Percentiles rank a stretch among this genome's conserved stretches.
Conservation (phyloP, 2,113 vertebrate genomes). For the Regulus satrapa region DNA sequence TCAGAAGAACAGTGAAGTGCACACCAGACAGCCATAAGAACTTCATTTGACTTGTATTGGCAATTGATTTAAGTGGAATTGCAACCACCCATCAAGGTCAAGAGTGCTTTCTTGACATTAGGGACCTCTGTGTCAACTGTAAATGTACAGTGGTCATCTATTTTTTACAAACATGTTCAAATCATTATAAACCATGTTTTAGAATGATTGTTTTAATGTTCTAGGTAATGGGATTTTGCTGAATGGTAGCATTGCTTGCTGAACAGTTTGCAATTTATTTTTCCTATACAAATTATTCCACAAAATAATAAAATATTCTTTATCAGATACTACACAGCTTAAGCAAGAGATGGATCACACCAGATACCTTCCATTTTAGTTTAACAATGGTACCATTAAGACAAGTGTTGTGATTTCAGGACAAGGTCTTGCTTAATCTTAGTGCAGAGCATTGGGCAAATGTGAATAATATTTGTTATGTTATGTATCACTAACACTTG, state of each 20-base stretch:
- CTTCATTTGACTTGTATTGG: constrained; percentile 50
- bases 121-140: constrained; percentile 34
- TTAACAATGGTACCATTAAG: not conserved
- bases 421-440: not conserved
- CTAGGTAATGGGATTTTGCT: constrained; percentile 26
- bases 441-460: not conserved
- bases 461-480: too few species aligned
- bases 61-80: constrained; percentile 58
- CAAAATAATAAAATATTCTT: constrained; percentile 7
- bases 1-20: constrained; percentile 49
- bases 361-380: not conserved
- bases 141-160: constrained; percentile 38
- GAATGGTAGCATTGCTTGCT: not conserved
- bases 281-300: not conserved
- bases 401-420: not conserved
- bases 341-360: not conserved
- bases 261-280: not conserved
- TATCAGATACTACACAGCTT: not conserved
- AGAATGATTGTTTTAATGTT: constrained; percentile 32
- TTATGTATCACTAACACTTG: not conserved
- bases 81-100: constrained; percentile 55
- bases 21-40: constrained; percentile 42
- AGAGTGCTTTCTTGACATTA: constrained; percentile 25
- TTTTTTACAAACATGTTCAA: constrained; percentile 47
- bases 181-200: constrained; percentile 33